These are phyloP conservation scores for Anoncus sp. DNA, from an alignment of 2,888 invertebrate species.

Conservation along the genomic window DNA sequence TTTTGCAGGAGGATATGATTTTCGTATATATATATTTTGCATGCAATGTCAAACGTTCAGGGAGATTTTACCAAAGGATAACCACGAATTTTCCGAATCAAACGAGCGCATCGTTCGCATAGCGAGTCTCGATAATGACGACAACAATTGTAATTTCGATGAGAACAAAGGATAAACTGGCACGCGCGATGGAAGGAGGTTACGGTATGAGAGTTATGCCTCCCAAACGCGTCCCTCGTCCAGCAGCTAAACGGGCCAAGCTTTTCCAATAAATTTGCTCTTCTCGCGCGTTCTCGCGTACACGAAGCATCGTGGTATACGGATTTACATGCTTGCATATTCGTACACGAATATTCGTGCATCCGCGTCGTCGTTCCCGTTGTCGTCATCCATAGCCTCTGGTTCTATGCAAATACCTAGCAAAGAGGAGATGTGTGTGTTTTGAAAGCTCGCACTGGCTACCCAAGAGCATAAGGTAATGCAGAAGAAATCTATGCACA, in stretches of 20 bases:
- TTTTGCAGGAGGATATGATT: too few relatives aligned
- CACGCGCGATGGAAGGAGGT: conserved; percentile 56
- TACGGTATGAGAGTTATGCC: conserved; percentile 74
- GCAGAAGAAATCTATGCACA: conserved; percentile 39
- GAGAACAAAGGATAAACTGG: conserved; percentile 75
- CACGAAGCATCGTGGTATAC: conserved; percentile 50
- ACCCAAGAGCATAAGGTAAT: conserved; percentile 20
- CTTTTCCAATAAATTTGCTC: conserved; percentile 74
- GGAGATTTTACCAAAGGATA: conserved; percentile 42
- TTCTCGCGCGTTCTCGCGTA: conserved; percentile 46
- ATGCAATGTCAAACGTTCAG: conserved; percentile 44
- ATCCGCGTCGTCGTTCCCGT: conserved; percentile 51
- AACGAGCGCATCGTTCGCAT: conserved; percentile 81
- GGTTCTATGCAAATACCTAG: conserved; percentile 57
- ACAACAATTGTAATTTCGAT: conserved; percentile 81
- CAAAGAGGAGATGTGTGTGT: conserved; percentile 33
- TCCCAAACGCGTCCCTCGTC: conserved; percentile 65
- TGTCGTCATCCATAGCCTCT: conserved; percentile 25
- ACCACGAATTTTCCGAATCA: conserved; percentile 63
- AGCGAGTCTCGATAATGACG: conserved; percentile 80
- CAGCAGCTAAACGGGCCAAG: conserved; percentile 56
- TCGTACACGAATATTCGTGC: conserved; percentile 67
- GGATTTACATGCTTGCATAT: conserved; percentile 66
- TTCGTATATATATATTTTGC: too few relatives aligned
- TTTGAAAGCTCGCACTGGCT: conserved; percentile 40